phyloP scores from a whole-genome alignment of 2,113 vertebrate species.

The Petromus typicus region DNA sequence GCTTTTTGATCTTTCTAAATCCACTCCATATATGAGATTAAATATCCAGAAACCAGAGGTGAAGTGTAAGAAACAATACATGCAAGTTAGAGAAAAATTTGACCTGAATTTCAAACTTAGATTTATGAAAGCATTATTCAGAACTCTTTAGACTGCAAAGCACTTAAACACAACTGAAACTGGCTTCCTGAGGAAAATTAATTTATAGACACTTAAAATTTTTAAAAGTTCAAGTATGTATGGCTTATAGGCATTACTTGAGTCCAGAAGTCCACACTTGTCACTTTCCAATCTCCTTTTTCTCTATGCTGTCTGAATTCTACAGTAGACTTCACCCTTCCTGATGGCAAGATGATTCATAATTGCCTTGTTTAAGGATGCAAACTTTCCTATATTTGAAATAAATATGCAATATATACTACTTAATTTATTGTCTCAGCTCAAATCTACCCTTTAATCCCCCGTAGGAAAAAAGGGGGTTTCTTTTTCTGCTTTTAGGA shows the following conservation, averaged over 20 bases:
- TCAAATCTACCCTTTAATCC: not conserved
- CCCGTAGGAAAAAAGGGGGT: not conserved
- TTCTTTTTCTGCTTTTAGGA: not conserved
- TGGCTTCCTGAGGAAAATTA: not conserved
- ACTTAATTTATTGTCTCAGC: not conserved
- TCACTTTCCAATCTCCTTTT: not conserved
- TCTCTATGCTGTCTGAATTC: not conserved
- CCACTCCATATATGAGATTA: not conserved
- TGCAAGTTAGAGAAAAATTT: not conserved
- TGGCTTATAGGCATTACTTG: not conserved
- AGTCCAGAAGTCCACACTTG: not conserved
- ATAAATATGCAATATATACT: not conserved
- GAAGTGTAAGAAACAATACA: not conserved
- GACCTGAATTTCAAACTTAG: not conserved
- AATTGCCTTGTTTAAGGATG: not conserved
- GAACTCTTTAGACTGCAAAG: not conserved
- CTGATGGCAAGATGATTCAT: not conserved
- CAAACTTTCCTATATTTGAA: not conserved
- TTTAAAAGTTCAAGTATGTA: not conserved
- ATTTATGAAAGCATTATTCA: not conserved
- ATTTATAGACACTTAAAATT: not conserved
- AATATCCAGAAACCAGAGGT: not conserved
- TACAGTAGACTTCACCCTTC: not conserved
- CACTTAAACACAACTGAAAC: not conserved
- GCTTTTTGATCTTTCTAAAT: not conserved